Conservation (phyloP, 2,888 invertebrate genomes). For the Sphaerophoria rueppellii region DNA sequence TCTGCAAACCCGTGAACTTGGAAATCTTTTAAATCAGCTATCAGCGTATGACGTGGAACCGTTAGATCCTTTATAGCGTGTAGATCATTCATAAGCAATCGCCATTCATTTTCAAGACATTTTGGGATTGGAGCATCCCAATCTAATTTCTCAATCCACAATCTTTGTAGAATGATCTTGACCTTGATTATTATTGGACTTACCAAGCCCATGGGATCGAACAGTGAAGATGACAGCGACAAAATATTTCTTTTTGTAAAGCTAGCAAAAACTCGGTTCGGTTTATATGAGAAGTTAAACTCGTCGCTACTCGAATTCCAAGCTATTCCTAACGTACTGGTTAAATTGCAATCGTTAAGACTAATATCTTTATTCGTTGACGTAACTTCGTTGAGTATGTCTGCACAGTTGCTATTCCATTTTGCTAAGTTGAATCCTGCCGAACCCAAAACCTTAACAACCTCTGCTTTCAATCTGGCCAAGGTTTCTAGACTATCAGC, state of each 20-base stretch:
- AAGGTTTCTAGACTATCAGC: conserved; percentile 32
- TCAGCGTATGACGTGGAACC: conserved; percentile 23
- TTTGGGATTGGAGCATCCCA: conserved; percentile 42
- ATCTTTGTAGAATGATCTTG: conserved; percentile 66
- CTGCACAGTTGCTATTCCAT: conserved; percentile 68
- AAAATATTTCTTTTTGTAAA: conserved; percentile 15
- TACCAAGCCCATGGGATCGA: conserved; percentile 57
- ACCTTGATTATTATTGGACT: conserved; percentile 65
- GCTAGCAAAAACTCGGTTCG: neutral
- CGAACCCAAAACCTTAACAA: neutral
- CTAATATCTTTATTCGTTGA: neutral
- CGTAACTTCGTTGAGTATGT: conserved; percentile 48
- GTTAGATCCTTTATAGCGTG: conserved; percentile 13
- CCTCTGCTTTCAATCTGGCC: neutral
- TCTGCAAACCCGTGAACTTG: conserved; percentile 46
- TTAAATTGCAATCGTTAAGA: neutral
- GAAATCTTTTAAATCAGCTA: neutral
- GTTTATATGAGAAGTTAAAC: conserved; percentile 12
- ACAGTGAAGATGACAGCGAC: conserved; percentile 45
- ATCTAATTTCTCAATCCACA: conserved; percentile 56
- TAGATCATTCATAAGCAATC: conserved; percentile 29
- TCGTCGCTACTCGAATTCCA: conserved; percentile 24
- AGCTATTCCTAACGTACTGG: conserved; percentile 33
- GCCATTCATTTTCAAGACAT: conserved; percentile 3
- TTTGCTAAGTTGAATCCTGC: conserved; percentile 42